phyloP scores from a whole-genome alignment of 2,113 vertebrate species.

The Conger conger region DNA sequence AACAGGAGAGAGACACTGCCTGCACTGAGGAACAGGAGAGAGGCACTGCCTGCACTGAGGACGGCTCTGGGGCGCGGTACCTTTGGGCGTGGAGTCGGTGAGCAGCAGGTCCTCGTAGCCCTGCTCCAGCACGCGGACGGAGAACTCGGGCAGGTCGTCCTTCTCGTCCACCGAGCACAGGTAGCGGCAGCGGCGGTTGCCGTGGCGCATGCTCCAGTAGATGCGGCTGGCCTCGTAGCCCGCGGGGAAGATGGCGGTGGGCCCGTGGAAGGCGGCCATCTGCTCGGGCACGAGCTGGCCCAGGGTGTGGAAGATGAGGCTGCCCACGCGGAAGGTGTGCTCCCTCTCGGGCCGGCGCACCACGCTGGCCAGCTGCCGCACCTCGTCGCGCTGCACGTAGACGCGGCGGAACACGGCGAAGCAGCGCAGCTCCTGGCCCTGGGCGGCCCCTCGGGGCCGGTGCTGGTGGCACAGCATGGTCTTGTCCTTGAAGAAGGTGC shows the following conservation, averaged over 20 bases:
- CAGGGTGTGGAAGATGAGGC: slow-evolving; percentile 86
- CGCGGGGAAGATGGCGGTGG: slow-evolving; percentile 85
- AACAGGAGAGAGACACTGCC: neutral
- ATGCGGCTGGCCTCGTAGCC: slow-evolving; percentile 92
- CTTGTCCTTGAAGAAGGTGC: slow-evolving; percentile 99
- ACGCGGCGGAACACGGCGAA: slow-evolving; percentile 94
- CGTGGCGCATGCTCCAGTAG: slow-evolving; percentile 95
- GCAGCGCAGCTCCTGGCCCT: slow-evolving; percentile 90
- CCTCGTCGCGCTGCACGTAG: slow-evolving; percentile 90
- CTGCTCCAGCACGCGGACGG: slow-evolving; percentile 86
- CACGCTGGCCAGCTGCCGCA: slow-evolving; percentile 88
- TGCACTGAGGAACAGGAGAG: neutral
- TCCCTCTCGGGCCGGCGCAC: slow-evolving; percentile 89
- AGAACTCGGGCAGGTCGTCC: slow-evolving; percentile 79
- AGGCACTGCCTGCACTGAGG: neutral
- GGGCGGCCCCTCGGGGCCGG: slow-evolving; percentile 80
- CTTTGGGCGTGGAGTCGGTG: slow-evolving; percentile 84
- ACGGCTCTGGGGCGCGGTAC: slow-evolving; percentile 52
- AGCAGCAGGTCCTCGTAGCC: slow-evolving; percentile 90
- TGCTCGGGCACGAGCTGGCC: slow-evolving; percentile 90
- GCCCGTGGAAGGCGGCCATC: slow-evolving; percentile 87
- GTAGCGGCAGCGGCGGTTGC: slow-evolving; percentile 90
- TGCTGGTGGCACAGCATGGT: slow-evolving; percentile 97
- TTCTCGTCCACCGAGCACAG: slow-evolving; percentile 89
- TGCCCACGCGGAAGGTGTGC: slow-evolving; percentile 93